Percentiles rank a stretch among this genome's conserved stretches.
These are phyloP conservation scores for Cloeon dipterum DNA, from an alignment of 2,888 invertebrate species.

Conservation along the genomic window DNA sequence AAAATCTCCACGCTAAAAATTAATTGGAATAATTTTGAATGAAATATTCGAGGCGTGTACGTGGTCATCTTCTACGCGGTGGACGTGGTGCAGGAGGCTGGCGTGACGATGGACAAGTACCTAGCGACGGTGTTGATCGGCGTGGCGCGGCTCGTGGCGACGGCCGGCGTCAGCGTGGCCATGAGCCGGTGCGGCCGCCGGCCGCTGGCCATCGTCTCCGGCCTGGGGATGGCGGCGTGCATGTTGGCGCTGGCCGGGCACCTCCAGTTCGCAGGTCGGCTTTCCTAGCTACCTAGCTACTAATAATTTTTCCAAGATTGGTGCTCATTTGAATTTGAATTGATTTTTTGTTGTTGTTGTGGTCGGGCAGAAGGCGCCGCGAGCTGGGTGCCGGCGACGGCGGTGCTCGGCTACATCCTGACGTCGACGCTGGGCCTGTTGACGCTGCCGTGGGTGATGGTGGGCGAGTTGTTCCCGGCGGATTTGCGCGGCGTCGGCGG, in stretches of 20 bases:
- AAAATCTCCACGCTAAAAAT: no score
- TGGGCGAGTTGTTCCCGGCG: constrained; percentile 28
- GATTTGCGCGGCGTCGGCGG: constrained; percentile 25
- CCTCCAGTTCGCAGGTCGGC: constrained; percentile 14
- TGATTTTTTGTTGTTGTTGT: no score
- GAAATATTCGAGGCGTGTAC: constrained; percentile 16
- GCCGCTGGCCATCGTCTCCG: constrained; percentile 30
- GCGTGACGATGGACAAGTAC: constrained; percentile 21
- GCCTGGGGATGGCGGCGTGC: constrained; percentile 26
- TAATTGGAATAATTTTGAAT: no score
- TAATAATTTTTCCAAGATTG: no score
- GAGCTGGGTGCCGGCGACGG: constrained; percentile 20
- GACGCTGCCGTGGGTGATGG: constrained; percentile 30
- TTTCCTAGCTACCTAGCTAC: no score
- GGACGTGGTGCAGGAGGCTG: constrained; percentile 22
- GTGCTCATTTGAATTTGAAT: no score
- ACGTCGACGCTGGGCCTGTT: constrained; percentile 27
- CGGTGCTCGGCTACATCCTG: constrained; percentile 24
- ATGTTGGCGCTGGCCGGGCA: constrained; percentile 25
- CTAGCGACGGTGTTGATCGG: constrained; percentile 25
- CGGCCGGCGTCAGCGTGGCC: constrained; percentile 20
- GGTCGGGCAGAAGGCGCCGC: neutral
- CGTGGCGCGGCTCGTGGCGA: constrained; percentile 20
- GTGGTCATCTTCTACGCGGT: constrained; percentile 31
- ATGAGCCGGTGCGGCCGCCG: constrained; percentile 31